Evolutionary conservation across 2,113 vertebrate species (phyloP).

Genomic region (Mystacornis crossleyi): DNA sequence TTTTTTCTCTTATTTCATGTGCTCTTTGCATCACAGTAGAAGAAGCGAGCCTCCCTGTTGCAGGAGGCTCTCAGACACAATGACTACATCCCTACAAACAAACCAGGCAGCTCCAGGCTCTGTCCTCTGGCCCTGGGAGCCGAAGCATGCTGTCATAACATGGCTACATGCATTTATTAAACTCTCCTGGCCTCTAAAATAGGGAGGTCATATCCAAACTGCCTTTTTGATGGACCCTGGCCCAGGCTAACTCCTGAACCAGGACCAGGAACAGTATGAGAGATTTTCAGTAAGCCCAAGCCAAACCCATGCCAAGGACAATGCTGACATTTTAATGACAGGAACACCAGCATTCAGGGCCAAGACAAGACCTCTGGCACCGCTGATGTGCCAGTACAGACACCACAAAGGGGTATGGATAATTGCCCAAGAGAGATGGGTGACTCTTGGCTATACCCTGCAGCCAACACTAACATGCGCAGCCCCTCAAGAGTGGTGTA

Average conservation of each 20-base stretch:
- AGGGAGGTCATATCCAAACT: neutral
- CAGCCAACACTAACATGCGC: neutral
- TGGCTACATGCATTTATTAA: neutral
- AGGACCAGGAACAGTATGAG: neutral
- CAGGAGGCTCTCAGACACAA: neutral
- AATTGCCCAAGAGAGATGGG: neutral
- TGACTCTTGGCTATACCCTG: neutral
- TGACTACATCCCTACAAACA: neutral
- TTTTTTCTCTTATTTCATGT: neutral
- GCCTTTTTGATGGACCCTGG: neutral
- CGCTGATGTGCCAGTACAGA: neutral
- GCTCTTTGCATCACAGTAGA: neutral
- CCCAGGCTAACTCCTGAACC: neutral
- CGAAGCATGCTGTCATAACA: constrained; percentile 6
- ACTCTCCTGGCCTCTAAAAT: constrained; percentile 15
- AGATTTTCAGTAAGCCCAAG: neutral
- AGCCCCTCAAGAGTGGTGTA: accelerated
- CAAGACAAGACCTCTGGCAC: neutral
- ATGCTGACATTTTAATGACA: neutral
- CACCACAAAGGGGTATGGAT: neutral
- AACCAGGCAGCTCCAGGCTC: neutral
- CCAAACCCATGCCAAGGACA: neutral
- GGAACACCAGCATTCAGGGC: neutral
- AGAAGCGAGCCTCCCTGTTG: neutral
- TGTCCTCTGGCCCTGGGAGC: neutral